Conservation (phyloP, 2,113 vertebrate genomes). For the Oreotragus oreotragus region DNA sequence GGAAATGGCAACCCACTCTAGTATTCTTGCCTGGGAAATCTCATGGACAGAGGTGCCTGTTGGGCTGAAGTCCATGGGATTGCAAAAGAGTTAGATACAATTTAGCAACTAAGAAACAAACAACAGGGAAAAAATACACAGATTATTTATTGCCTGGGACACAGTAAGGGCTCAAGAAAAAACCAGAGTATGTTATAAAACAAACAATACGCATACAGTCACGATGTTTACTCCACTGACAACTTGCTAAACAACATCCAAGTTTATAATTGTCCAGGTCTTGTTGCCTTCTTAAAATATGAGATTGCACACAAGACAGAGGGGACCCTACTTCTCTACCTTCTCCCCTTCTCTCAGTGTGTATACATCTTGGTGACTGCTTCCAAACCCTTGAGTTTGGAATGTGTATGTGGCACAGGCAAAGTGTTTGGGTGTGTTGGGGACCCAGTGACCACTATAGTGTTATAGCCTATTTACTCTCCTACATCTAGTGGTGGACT, state of each 20-base stretch:
- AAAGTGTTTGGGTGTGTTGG: neutral
- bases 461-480: neutral
- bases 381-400: neutral
- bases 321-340: neutral
- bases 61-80: neutral
- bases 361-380: neutral
- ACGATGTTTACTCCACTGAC: neutral
- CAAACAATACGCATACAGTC: neutral
- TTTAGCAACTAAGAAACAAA: neutral
- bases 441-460: neutral
- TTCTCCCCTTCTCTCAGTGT: neutral
- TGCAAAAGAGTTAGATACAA: neutral
- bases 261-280: neutral
- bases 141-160: neutral
- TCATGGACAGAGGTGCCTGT: neutral
- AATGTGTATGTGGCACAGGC: neutral
- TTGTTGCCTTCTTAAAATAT: neutral
- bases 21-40: neutral
- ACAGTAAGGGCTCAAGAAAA: neutral
- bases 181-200: neutral
- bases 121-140: neutral
- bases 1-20: neutral
- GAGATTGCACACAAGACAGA: neutral
- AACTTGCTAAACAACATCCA: neutral
- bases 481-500: neutral